Evolutionary conservation across 2,888 invertebrate species (phyloP).

Genomic region (Vannuccia rotundouncinata): DNA sequence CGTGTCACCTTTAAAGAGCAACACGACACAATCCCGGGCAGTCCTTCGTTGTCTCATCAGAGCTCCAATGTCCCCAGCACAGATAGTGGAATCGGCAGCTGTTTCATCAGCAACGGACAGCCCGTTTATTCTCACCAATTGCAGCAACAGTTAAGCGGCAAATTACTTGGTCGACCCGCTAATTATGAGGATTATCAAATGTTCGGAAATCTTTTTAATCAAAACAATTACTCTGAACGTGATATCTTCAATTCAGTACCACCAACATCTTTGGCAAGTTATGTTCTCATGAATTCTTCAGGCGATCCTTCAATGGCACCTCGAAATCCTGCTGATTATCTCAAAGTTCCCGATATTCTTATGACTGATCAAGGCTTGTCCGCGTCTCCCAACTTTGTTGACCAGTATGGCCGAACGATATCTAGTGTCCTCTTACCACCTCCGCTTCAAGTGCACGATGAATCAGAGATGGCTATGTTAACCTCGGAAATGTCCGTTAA

Average conservation of each 20-base stretch:
- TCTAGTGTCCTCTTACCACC: neutral
- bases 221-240: neutral
- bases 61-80: conserved; percentile 1
- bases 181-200: conserved; percentile 12
- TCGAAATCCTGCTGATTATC: neutral
- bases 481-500: neutral
- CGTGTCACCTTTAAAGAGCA: conserved; percentile 35
- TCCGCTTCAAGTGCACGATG: neutral
- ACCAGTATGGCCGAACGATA: neutral
- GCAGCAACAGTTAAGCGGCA: conserved; percentile 12
- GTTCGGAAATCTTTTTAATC: neutral
- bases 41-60: conserved; percentile 3
- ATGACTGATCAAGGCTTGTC: conserved; percentile 9
- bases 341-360: conserved; percentile 8
- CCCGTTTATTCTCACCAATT: neutral
- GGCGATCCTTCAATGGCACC: neutral
- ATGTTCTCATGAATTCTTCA: neutral
- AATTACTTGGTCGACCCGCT: neutral
- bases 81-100: conserved; percentile 10
- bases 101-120: neutral
- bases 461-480: conserved; percentile 9
- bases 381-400: neutral
- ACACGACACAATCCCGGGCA: conserved; percentile 32
- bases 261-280: neutral
- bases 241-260: neutral